These are phyloP conservation scores for Thysanoteuthis rhombus DNA, from an alignment of 2,888 invertebrate genomes.

Conservation along the genomic window DNA sequence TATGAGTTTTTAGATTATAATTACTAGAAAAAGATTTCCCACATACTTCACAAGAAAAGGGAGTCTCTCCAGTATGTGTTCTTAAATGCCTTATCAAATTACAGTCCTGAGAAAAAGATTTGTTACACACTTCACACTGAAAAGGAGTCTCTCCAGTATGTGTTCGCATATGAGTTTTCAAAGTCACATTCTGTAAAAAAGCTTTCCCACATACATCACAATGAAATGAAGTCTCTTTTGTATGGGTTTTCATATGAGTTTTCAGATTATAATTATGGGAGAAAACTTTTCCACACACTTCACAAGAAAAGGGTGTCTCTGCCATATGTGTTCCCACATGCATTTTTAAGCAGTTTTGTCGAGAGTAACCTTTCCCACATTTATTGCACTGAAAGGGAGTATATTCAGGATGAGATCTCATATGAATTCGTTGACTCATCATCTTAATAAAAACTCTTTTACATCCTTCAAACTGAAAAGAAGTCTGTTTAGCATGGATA, in stretches of 20 bases:
- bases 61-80: not conserved
- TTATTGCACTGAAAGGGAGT: not conserved
- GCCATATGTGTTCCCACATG: not conserved
- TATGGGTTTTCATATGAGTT: no score
- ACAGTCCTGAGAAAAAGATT: not conserved
- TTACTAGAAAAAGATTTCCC: no score
- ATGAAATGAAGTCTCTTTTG: no score
- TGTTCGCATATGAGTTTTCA: no score
- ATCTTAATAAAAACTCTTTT: not conserved
- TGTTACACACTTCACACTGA: not conserved
- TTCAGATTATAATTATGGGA: not conserved
- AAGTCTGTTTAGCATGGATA: not conserved
- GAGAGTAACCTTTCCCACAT: not conserved
- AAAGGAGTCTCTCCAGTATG: no score
- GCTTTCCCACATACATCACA: no score
- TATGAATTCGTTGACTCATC: not conserved
- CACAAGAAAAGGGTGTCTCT: not conserved
- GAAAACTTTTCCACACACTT: no score
- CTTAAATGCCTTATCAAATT: not conserved
- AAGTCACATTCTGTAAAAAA: no score
- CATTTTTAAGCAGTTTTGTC: not conserved
- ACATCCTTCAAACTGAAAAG: not conserved
- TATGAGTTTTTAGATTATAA: no score
- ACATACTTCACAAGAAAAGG: no score
- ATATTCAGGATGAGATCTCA: not conserved